Conservation (phyloP, 2,888 invertebrate species). For the Tortrix viridana region DNA sequence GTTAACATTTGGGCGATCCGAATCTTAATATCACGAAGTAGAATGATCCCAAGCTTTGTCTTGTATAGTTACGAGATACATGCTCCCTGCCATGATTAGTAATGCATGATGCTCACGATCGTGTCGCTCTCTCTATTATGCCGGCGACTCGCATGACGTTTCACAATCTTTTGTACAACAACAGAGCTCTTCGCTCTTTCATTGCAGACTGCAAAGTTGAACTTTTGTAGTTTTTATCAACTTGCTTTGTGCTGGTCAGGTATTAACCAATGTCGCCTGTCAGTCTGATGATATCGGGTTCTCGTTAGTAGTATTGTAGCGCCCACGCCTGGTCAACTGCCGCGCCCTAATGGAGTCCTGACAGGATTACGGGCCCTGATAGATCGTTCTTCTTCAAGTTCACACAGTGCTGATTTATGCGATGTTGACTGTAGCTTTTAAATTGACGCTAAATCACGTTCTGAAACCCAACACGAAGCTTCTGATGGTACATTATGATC, state of each 20-base stretch:
- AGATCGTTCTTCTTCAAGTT: constrained; percentile 58
- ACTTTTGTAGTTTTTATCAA: constrained; percentile 66
- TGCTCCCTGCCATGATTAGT: constrained; percentile 63
- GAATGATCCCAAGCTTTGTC: constrained; percentile 8
- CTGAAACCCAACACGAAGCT: constrained; percentile 19
- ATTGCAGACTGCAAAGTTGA: constrained; percentile 57
- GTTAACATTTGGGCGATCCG: neutral
- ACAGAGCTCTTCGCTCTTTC: constrained; percentile 65
- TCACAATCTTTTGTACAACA: constrained; percentile 73
- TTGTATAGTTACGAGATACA: constrained; percentile 53
- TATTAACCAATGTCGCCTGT: constrained; percentile 72
- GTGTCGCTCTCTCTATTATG: constrained; percentile 76
- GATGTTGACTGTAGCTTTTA: constrained; percentile 33
- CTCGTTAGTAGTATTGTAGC: constrained; percentile 79
- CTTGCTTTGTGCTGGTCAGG: constrained; percentile 59
- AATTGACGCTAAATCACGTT: constrained; percentile 31
- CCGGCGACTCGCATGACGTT: constrained; percentile 62
- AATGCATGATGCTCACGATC: constrained; percentile 72
- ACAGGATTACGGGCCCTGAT: constrained; percentile 66
- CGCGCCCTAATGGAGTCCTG: constrained; percentile 64
- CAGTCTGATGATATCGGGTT: constrained; percentile 73
- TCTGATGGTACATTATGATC: constrained; percentile 47
- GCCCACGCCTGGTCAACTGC: constrained; percentile 63
- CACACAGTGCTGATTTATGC: constrained; percentile 56
- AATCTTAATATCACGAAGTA: neutral